Percentiles rank a stretch among this genome's conserved stretches.
Conservation (phyloP, 2,888 invertebrate species). For the Catocala nupta region DNA sequence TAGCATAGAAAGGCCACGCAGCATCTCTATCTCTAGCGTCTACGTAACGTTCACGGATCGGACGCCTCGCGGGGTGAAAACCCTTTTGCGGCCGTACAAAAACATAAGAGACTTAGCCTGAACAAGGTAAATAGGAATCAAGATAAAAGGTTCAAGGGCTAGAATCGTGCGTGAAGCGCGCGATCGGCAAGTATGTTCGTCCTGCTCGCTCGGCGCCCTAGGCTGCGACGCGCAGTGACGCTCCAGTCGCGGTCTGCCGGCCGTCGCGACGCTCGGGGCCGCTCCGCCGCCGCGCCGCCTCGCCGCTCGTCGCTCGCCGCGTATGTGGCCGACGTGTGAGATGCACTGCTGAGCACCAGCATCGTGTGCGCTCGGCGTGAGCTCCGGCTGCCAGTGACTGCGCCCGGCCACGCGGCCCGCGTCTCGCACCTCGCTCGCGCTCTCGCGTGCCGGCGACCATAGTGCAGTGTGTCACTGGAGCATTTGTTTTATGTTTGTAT, state of each 20-base stretch:
- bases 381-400: slow-evolving; percentile 43
- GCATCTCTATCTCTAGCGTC: slow-evolving; percentile 83
- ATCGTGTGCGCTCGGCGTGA: slow-evolving; percentile 53
- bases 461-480: slow-evolving; percentile 75
- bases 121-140: slow-evolving; percentile 80
- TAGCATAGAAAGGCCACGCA: slow-evolving; percentile 79
- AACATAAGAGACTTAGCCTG: slow-evolving; percentile 74
- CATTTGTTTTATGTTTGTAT: slow-evolving; percentile 71
- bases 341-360: slow-evolving; percentile 75
- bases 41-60: slow-evolving; percentile 74
- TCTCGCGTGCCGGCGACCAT: slow-evolving; percentile 47
- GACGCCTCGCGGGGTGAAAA: slow-evolving; percentile 80
- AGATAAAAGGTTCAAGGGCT: slow-evolving; percentile 82
- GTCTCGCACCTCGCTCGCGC: slow-evolving; percentile 44
- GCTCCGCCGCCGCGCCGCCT: slow-evolving; percentile 72
- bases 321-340: slow-evolving; percentile 69
- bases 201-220: slow-evolving; percentile 83
- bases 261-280: slow-evolving; percentile 86
- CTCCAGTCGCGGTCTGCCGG: slow-evolving; percentile 87
- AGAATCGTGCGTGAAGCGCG: slow-evolving; percentile 75
- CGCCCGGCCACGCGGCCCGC: slow-evolving; percentile 49
- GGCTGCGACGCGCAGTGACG: slow-evolving; percentile 83
- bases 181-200: slow-evolving; percentile 74
- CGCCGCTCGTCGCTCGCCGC: slow-evolving; percentile 78
- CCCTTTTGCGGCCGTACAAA: slow-evolving; percentile 78